These are phyloP conservation scores for Diachrysia chrysitis DNA, from an alignment of 2,888 invertebrate species.

Conservation along the genomic window DNA sequence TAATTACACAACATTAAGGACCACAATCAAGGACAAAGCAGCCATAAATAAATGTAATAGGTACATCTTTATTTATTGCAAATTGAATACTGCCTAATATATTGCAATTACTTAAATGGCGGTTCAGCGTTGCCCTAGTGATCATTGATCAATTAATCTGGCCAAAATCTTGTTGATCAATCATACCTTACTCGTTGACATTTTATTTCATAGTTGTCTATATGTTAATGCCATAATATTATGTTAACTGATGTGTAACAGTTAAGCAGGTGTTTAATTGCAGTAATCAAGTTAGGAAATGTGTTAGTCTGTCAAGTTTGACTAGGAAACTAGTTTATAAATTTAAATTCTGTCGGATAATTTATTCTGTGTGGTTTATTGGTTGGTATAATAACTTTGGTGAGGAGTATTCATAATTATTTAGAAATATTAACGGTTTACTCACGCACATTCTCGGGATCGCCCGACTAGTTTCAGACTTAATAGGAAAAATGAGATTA, in stretches of 20 bases:
- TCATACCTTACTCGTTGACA: conserved; percentile 34
- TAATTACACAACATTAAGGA: neutral
- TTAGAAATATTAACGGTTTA: too few species aligned
- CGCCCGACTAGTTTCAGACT: too few species aligned
- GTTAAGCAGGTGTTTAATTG: conserved; percentile 25
- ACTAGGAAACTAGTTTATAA: conserved; percentile 26
- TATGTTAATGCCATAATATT: conserved; percentile 35
- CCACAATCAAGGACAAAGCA: conserved; percentile 9
- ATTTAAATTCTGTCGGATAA: conserved; percentile 16
- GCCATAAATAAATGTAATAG: conserved; percentile 17
- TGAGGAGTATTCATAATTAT: too few species aligned
- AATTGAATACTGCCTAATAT: conserved; percentile 15
- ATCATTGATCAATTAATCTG: conserved; percentile 26
- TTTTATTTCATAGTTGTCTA: conserved; percentile 36
- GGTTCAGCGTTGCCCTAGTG: conserved; percentile 25
- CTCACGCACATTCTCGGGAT: too few species aligned
- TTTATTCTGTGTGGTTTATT: too few species aligned
- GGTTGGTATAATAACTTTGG: too few species aligned
- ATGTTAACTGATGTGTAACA: conserved; percentile 26
- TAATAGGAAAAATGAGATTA: too few species aligned
- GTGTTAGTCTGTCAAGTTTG: conserved; percentile 13
- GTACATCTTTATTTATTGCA: neutral
- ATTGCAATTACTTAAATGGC: conserved; percentile 31
- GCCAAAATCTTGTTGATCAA: conserved; percentile 46
- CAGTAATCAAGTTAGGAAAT: conserved; percentile 24